A percentile compares a stretch with the other conserved stretches of the same genome.
Evolutionary conservation across 2,797 vertebrate genomes (phyloP).

Genomic region (Sebastolobus alascanus): DNA sequence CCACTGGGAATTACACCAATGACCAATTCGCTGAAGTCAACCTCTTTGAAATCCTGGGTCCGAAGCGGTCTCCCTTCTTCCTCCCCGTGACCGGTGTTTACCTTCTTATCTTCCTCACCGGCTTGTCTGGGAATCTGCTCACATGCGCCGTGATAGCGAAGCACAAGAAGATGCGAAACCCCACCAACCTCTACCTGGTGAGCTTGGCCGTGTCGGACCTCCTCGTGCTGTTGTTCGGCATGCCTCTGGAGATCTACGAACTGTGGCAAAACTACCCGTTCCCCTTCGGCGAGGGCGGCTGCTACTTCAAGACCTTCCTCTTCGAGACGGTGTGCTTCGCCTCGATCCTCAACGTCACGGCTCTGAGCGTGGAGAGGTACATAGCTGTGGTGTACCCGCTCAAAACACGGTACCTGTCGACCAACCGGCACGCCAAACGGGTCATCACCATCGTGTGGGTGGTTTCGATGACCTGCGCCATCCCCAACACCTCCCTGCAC

Average conservation of each 20-base stretch:
- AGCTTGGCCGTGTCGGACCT: conserved; percentile 86
- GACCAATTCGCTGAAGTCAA: conserved; percentile 71
- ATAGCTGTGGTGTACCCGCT: conserved; percentile 86
- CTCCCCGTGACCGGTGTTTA: conserved; percentile 82
- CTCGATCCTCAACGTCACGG: conserved; percentile 87
- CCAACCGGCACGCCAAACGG: conserved; percentile 84
- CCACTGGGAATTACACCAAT: conserved; percentile 67
- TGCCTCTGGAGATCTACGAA: conserved; percentile 88
- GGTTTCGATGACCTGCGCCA: conserved; percentile 80
- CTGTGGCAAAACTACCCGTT: conserved; percentile 90
- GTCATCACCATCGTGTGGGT: conserved; percentile 82
- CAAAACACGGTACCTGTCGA: conserved; percentile 84
- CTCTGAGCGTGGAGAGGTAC: conserved; percentile 86
- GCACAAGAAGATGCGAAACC: conserved; percentile 86
- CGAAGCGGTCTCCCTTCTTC: conserved; percentile 84
- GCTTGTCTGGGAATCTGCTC: conserved; percentile 84
- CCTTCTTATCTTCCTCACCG: conserved; percentile 83
- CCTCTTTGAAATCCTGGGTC: conserved; percentile 83
- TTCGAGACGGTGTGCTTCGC: conserved; percentile 88
- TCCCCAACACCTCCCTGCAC: conserved; percentile 87
- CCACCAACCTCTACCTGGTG: conserved; percentile 87
- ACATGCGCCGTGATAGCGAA: conserved; percentile 86
- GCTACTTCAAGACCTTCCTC: conserved; percentile 88
- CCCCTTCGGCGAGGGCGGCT: conserved; percentile 84
- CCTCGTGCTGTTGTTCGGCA: conserved; percentile 85